Evolutionary conservation across 2,888 invertebrate species (phyloP), one percentile per base, ranked within the genome.

Genomic region (Nysson spinosus): DNA sequence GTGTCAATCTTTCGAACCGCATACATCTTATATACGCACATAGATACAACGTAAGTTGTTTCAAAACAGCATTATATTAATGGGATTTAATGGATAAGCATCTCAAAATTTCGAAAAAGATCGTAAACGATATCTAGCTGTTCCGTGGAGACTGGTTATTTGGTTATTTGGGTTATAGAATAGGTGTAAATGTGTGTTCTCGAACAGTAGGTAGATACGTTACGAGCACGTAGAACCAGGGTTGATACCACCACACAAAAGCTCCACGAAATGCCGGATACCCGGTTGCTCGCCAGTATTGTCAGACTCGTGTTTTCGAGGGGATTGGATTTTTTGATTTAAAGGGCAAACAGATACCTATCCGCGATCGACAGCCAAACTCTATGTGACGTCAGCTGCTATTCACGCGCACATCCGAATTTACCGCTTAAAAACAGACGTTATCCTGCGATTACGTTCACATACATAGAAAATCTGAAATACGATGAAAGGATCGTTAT

Each of bases 151-250:
- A 62, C 68, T 70, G 63, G 69, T 71, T 78, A 78, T 76, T 74
- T 70, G 63, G 69, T 71, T 78, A 78, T 76, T 74, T 74, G 69
- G 69, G 75, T 72, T 78, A 78, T 78, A 70, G 61, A 72, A 50
- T 64, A 44, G 47, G 50, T 42, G 49, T 67, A 55, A 46, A 46
- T 32, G 57, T 54, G 56, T 52, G 51, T 40, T 51, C 39, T 30
- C 12, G 47, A 37, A 57, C 44, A 30, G 4, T 52, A 47, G 51
- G 63, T 47, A 61, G 73, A 73, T 67, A 61, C 62, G 69, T 72
- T 62, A 74, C 72, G 57, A 63, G 61, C 75, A 72, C 72, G 65
- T 77, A 74, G 72, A 76, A 74, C 70, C 63, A 67, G 68, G 64
- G 75, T 78, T 75, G 77, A 77, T 77, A 65, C 57, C 58, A 50